Evolutionary conservation across 2,888 invertebrate genomes (phyloP).

Genomic region (Cephonodes hylas): DNA sequence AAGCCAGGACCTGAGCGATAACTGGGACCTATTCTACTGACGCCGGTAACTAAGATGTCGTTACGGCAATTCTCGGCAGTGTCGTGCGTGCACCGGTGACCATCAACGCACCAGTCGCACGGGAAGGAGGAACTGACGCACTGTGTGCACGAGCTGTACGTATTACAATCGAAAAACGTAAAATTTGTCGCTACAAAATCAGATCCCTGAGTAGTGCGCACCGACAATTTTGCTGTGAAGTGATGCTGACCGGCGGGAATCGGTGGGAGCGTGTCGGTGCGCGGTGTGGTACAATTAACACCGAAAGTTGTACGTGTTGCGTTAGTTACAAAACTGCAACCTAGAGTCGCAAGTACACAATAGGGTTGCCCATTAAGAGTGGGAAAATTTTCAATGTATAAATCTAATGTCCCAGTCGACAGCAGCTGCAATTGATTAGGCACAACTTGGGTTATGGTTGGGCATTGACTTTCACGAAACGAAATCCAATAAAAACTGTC

Average conservation of each 20-base stretch:
- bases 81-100: conserved; percentile 97
- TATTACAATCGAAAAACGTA: conserved; percentile 99
- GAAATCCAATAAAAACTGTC: conserved; percentile 97
- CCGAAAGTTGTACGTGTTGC: conserved; percentile 94
- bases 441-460: conserved; percentile 94
- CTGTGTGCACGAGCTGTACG: conserved; percentile 97
- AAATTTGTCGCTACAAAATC: conserved; percentile 99
- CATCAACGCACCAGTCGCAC: conserved; percentile 99
- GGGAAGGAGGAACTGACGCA: conserved; percentile 98
- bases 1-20: conserved; percentile 96
- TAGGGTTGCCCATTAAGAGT: conserved; percentile 93
- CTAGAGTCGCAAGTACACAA: conserved; percentile 96
- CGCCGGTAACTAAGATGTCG: conserved; percentile 95
- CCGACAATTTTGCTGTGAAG: conserved; percentile 95
- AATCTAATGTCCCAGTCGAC: conserved; percentile 93
- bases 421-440: conserved; percentile 96
- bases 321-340: conserved; percentile 93
- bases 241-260: conserved; percentile 97
- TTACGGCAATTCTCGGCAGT: conserved; percentile 97
- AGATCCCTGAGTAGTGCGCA: conserved; percentile 93
- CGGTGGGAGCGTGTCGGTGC: conserved; percentile 94
- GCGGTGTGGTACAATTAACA: conserved; percentile 97
- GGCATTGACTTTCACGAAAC: conserved; percentile 97
- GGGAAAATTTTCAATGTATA: conserved; percentile 97
- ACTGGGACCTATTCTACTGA: conserved; percentile 94